phyloP scores from a whole-genome alignment of 2,113 vertebrate species.

The Ibidorhyncha struthersii region DNA sequence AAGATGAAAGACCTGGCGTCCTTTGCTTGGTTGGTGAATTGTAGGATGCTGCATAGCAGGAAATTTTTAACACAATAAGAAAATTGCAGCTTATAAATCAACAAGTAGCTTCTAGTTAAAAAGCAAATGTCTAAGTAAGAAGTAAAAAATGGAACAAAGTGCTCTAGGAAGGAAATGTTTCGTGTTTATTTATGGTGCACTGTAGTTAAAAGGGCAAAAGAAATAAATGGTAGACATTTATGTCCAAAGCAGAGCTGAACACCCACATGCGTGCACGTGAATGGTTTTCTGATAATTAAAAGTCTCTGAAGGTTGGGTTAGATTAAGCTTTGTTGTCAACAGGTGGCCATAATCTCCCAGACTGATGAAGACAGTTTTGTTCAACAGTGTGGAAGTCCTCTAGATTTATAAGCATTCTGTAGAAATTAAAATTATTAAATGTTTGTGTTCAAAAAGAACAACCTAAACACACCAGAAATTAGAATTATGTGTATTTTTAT shows the following conservation, averaged over 20 bases:
- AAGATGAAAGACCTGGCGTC: neutral
- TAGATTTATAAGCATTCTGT: neutral
- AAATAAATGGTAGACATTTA: neutral
- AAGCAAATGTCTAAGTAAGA: neutral
- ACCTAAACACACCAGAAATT: neutral
- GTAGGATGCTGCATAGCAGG: neutral
- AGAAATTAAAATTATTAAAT: neutral
- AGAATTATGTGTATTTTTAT: neutral
- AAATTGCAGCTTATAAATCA: neutral
- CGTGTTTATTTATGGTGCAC: neutral
- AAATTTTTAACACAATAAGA: neutral
- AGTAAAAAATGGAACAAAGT: neutral
- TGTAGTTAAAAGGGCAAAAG: neutral
- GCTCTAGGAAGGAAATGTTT: neutral
- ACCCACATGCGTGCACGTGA: neutral
- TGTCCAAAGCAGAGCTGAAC: neutral
- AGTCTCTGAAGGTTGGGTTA: neutral
- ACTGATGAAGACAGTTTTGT: neutral
- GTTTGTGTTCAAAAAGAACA: neutral
- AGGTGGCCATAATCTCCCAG: neutral
- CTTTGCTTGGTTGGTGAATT: neutral
- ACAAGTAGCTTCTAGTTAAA: neutral
- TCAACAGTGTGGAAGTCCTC: neutral
- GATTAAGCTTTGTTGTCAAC: neutral
- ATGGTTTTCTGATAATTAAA: neutral